A percentile compares a stretch with the other conserved stretches of the same genome.
Evolutionary conservation across 2,888 invertebrate species (phyloP).

Genomic region (Anorthoa munda): DNA sequence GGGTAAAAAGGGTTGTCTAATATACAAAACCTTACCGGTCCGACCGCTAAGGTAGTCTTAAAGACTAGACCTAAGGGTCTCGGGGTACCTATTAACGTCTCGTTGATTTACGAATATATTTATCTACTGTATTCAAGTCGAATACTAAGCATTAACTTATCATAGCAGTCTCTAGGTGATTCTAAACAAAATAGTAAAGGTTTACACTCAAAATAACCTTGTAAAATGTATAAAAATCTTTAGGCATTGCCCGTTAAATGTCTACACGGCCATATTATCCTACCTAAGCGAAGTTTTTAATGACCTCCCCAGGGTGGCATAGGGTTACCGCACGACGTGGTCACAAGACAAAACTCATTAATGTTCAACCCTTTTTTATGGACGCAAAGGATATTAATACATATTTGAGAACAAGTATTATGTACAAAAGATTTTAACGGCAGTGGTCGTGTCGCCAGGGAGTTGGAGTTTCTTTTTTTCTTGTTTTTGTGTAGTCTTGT

Average conservation of each 20-base stretch:
- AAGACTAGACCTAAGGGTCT: conserved; percentile 16
- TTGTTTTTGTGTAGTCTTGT: conserved; percentile 28
- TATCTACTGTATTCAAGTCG: conserved; percentile 15
- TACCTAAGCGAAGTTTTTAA: conserved; percentile 74
- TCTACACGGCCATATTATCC: conserved; percentile 59
- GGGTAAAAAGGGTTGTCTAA: conserved; percentile 13
- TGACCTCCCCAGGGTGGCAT: conserved; percentile 72
- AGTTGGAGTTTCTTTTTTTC: conserved; percentile 33
- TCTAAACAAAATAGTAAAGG: conserved; percentile 6
- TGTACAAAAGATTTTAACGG: conserved; percentile 66
- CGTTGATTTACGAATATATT: conserved; percentile 25
- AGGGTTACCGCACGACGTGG: conserved; percentile 63
- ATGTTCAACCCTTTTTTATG: conserved; percentile 75
- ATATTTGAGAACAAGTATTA: conserved; percentile 71
- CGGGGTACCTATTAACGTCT: conserved; percentile 33
- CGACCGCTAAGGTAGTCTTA: not conserved
- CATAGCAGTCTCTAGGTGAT: conserved; percentile 12
- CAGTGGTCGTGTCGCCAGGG: conserved; percentile 25
- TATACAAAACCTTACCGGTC: conserved; percentile 11
- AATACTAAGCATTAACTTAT: conserved; percentile 15
- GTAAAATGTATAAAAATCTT: conserved; percentile 55
- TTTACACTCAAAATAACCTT: conserved; percentile 27
- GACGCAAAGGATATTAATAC: conserved; percentile 70
- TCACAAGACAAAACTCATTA: conserved; percentile 76
- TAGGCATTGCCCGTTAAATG: conserved; percentile 45